Percentiles rank a stretch among this genome's conserved stretches.
phyloP scores from a whole-genome alignment of 1,140 invertebrate species.

The Saccostrea cuccullata region DNA sequence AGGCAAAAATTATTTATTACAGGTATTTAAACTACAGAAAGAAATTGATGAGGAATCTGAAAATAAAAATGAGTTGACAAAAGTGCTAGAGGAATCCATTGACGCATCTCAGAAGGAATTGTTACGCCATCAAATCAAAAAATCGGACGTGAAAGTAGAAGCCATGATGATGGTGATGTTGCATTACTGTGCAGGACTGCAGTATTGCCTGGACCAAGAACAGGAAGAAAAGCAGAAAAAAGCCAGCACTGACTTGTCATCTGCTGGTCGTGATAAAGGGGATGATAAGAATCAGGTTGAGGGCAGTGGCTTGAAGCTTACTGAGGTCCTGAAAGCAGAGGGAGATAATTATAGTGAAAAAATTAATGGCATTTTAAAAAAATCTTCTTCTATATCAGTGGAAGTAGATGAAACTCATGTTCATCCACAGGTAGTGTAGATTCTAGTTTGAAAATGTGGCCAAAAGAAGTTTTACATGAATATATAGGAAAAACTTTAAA shows the following conservation, averaged over 20 bases:
- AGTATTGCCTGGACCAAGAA: slow-evolving; percentile 82
- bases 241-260: not conserved
- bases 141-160: slow-evolving; percentile 87
- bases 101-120: slow-evolving; percentile 79
- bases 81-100: slow-evolving; percentile 78
- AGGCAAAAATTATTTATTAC: slow-evolving; percentile 49
- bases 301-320: not conserved
- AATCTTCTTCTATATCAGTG: not conserved
- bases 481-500: too few species aligned
- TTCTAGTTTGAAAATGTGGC: too few species aligned
- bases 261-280: not conserved
- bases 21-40: slow-evolving; percentile 88
- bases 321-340: not conserved
- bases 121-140: slow-evolving; percentile 79
- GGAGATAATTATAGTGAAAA: too few species aligned
- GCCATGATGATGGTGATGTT: slow-evolving; percentile 90
- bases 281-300: not conserved
- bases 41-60: slow-evolving; percentile 84
- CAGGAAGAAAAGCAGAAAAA: slow-evolving; percentile 66
- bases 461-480: too few species aligned
- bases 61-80: slow-evolving; percentile 79
- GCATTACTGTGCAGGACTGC: slow-evolving; percentile 90
- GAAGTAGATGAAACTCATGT: too few species aligned
- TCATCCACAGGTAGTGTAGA: too few species aligned
- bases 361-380: too few species aligned